Conservation (phyloP, 2,888 invertebrate genomes). For the Chorisops tibialis region DNA sequence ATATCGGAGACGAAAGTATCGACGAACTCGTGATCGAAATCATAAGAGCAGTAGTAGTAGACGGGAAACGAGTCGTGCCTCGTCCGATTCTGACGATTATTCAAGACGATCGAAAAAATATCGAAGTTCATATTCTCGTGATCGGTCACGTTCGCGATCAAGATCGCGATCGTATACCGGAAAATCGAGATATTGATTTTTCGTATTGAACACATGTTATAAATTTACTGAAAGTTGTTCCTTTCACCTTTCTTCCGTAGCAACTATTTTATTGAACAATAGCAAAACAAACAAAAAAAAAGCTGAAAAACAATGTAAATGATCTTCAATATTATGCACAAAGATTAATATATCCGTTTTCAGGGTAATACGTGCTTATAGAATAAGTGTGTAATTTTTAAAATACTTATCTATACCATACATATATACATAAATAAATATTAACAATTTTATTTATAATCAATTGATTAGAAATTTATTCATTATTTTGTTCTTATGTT, state of each 20-base stretch:
- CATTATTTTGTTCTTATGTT: no score
- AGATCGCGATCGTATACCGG: constrained; percentile 17
- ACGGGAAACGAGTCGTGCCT: constrained; percentile 36
- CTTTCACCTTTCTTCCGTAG: neutral
- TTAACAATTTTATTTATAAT: no score
- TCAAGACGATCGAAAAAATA: constrained; percentile 31
- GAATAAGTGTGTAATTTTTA: no score
- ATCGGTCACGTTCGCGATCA: constrained; percentile 18
- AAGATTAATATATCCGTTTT: no score
- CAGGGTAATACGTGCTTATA: no score
- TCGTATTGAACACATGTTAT: neutral
- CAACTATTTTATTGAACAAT: no score
- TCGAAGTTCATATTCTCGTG: constrained; percentile 21
- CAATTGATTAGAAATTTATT: no score
- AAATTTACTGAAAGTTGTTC: neutral
- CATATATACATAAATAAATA: no score
- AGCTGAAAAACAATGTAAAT: no score
- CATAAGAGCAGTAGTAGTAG: constrained; percentile 5
- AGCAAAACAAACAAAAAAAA: no score
- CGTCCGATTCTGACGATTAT: constrained; percentile 40
- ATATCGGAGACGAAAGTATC: constrained; percentile 14
- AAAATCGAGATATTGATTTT: constrained; percentile 14
- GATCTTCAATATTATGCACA: no score
- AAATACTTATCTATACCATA: no score
- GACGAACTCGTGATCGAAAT: constrained; percentile 15